Conservation (phyloP, 2,797 vertebrate species). For the Acrossocheilus fasciatus region DNA sequence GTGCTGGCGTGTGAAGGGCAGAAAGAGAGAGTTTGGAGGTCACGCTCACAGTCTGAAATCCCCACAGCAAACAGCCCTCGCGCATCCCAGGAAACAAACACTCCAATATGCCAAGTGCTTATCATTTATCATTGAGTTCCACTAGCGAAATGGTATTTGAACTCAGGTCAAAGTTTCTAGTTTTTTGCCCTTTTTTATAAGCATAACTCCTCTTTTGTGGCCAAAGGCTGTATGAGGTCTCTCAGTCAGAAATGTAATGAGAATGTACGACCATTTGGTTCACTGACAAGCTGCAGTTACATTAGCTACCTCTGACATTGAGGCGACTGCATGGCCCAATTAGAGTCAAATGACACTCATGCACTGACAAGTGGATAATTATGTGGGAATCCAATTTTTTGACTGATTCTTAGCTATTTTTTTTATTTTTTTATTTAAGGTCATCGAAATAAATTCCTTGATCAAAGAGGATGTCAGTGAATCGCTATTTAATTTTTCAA, state of each 20-base stretch:
- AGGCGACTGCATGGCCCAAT: constrained; percentile 64
- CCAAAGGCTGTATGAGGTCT: constrained; percentile 17
- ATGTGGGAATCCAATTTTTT: constrained; percentile 20
- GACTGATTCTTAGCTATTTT: not conserved
- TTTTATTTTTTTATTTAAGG: not conserved
- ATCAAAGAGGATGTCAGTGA: not conserved
- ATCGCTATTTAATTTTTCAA: not conserved
- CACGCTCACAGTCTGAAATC: constrained; percentile 53
- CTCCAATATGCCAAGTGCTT: constrained; percentile 49
- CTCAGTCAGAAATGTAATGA: constrained; percentile 57
- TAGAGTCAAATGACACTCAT: constrained; percentile 61
- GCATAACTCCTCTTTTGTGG: not conserved
- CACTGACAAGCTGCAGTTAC: constrained; percentile 38
- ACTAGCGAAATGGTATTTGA: constrained; percentile 32
- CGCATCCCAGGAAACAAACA: constrained; percentile 44
- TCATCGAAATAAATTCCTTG: not conserved
- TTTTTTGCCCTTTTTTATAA: constrained; percentile 1
- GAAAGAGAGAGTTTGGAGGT: constrained; percentile 51
- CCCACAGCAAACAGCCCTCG: constrained; percentile 36
- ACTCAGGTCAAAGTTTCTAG: constrained; percentile 21
- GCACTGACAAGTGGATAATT: constrained; percentile 64
- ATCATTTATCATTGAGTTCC: constrained; percentile 42
- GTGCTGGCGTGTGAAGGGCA: constrained; percentile 45
- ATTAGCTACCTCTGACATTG: constrained; percentile 38
- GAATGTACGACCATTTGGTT: constrained; percentile 42